Percentiles rank a stretch among this genome's conserved stretches.
Conservation (phyloP, 2,113 vertebrate species). For the Mastomys natalensis region DNA sequence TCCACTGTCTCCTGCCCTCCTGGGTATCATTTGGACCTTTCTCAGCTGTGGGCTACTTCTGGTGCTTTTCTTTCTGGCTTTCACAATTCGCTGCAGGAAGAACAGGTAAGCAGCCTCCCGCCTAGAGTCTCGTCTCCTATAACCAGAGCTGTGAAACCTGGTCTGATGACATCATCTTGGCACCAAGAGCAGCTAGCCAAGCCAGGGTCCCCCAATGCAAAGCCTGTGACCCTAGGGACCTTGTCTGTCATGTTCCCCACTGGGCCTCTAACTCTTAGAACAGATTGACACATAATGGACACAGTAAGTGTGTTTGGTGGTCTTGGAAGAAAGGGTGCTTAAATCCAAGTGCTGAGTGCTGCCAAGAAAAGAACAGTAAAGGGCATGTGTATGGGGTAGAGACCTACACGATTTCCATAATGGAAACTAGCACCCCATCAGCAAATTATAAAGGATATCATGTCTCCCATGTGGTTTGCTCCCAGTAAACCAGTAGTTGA, state of each 20-base stretch:
- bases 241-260: not conserved
- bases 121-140: not conserved
- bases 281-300: not conserved
- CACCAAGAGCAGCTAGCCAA: not conserved
- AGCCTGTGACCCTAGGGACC: not conserved
- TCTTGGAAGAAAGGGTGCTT: not conserved
- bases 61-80: slow-evolving; percentile 91
- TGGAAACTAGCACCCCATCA: not conserved
- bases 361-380: slow-evolving; percentile 43
- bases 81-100: slow-evolving; percentile 95
- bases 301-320: slow-evolving; percentile 14
- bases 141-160: slow-evolving; percentile 23
- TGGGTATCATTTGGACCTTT: slow-evolving; percentile 92
- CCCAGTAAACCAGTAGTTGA: not conserved
- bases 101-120: slow-evolving; percentile 91
- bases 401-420: slow-evolving; percentile 5
- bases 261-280: slow-evolving; percentile 20
- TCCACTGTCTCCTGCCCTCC: slow-evolving; percentile 87
- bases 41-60: slow-evolving; percentile 94
- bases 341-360: not conserved
- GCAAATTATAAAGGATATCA: slow-evolving; percentile 41
- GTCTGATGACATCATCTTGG: not conserved
- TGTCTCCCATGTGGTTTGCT: not conserved
- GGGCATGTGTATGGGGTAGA: slow-evolving; percentile 23
- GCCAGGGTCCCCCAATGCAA: not conserved